A percentile compares a stretch with the other conserved stretches of the same genome.
These are phyloP conservation scores for Tachina grossa DNA, from an alignment of 2,888 invertebrate species.

Conservation along the genomic window DNA sequence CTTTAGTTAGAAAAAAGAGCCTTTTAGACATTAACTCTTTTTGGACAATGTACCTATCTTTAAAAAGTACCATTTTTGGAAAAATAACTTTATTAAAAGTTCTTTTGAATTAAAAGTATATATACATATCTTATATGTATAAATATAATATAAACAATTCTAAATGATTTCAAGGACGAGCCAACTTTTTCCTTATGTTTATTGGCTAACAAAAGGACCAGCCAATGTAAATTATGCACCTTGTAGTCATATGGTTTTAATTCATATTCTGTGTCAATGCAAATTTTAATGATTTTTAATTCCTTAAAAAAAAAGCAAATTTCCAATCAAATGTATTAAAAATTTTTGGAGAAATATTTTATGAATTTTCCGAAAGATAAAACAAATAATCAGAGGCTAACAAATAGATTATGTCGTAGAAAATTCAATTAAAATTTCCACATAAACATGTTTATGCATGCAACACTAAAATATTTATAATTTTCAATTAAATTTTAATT, in stretches of 20 bases:
- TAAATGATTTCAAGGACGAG: too few relatives aligned
- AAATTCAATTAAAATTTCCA: slow-evolving; percentile 23
- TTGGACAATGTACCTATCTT: too few relatives aligned
- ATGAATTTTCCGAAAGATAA: background rate
- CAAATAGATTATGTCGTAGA: slow-evolving; percentile 14
- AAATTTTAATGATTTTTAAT: background rate
- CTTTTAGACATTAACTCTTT: too few relatives aligned
- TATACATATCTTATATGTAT: too few relatives aligned
- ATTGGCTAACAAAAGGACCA: too few relatives aligned
- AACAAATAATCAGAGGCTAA: slow-evolving; percentile 19
- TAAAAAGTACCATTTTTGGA: too few relatives aligned
- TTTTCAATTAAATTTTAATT: slow-evolving; percentile 30
- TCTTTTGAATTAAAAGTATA: too few relatives aligned
- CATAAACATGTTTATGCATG: slow-evolving; percentile 30
- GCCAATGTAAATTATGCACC: too few relatives aligned
- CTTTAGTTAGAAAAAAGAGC: too few relatives aligned
- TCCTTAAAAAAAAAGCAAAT: background rate
- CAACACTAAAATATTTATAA: slow-evolving; percentile 6
- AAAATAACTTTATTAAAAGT: too few relatives aligned
- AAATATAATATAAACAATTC: too few relatives aligned
- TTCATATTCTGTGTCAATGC: background rate
- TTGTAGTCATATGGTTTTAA: background rate
- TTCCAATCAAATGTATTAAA: background rate
- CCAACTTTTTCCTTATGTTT: too few relatives aligned
- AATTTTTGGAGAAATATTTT: background rate